Evolutionary conservation across 92 coral and sea anemone genomes (phyloP).

Genomic region (Heliopora coerulea): DNA sequence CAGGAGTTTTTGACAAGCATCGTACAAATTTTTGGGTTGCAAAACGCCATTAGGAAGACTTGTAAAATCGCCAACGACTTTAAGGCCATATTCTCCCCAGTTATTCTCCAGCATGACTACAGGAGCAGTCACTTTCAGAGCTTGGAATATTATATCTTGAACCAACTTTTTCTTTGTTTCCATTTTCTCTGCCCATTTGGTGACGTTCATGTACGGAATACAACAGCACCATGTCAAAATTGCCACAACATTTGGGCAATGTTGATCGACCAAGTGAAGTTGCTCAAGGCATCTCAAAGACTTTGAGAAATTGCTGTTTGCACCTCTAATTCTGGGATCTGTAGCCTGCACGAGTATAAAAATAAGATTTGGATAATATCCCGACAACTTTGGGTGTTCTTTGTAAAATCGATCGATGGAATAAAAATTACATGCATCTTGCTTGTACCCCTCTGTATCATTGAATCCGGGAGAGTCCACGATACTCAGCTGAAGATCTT

Average conservation of each 20-base stretch:
- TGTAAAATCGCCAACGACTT: conserved; percentile 9
- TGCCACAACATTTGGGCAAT: conserved; percentile 5
- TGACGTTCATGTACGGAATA: not conserved
- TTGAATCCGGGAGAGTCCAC: conserved; percentile 18
- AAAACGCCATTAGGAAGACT: conserved; percentile 1
- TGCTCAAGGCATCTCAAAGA: conserved; percentile 6
- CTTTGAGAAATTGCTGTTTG: not conserved
- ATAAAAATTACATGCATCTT: conserved; percentile 19
- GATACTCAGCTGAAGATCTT: conserved; percentile 6
- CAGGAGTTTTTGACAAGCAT: conserved; percentile 6
- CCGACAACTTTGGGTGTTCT: conserved; percentile 7
- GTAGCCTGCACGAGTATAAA: conserved; percentile 8
- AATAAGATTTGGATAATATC: conserved; percentile 14
- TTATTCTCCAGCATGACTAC: conserved; percentile 10
- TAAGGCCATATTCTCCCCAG: conserved; percentile 4
- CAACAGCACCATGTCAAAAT: conserved; percentile 20
- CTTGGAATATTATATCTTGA: conserved; percentile 1
- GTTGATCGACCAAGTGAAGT: not conserved
- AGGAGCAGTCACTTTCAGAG: conserved; percentile 4
- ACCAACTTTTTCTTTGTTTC: conserved; percentile 9
- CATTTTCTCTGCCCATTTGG: conserved; percentile 14
- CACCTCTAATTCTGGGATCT: not conserved
- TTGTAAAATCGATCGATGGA: conserved; percentile 12
- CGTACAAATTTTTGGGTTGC: conserved; percentile 17
- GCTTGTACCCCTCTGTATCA: conserved; percentile 1